Base-by-base conservation (phyloP, 2,113 vertebrate genomes). In the Neomonachus schauinslandi region DNA sequence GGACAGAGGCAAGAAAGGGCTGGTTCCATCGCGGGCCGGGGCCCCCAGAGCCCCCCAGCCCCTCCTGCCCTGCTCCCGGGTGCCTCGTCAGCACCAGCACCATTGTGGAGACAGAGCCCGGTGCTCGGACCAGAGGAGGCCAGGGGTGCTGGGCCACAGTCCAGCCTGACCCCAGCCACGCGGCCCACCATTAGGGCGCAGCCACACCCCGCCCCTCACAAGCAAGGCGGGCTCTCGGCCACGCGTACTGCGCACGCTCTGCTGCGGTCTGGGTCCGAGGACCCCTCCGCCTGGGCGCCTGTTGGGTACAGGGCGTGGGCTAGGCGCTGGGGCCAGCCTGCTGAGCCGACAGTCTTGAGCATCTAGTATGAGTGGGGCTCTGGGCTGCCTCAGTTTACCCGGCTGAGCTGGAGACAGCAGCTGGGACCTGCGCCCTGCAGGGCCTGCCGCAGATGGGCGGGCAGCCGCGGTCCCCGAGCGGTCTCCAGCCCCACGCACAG, bases 81-180 rank as follows among this genome's bases (percentile, higher is more conserved):
- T 1, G n/a, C 18, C n/a, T 57, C 11, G 3, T 19, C 0, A 10
- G n/a, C 3, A 3, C 21, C n/a, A 63, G 26, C 53, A 4, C 0
- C 6, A 4, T 15, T 4, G 6, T 18, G 1, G 57, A 24, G 8
- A 26, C 61, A 49, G 22, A 39, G 39, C 22, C 28, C 21, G 19
- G 61, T 0, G 2, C 72, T 69, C 84, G 22, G 49, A 22, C 28
- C 39, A 28, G 28, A 14, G 22, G 24, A 7, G 12, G 28, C 31
- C 26, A 36, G 22, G 36, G 21, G 12, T 1, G 5, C 22, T 3
- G 5, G 86, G 74, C 14, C 42, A 22, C 36, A 12, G 36, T 42
- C 36, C 5, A 0, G 71, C 21, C 39, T 49, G 26, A 42, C 65
- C 8, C 19, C 51, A 18, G n/a, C 49, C 46, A 4, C 4, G 11